A percentile compares a stretch with the other conserved stretches of the same genome.
phyloP scores from a whole-genome alignment of 2,888 invertebrate genomes.

The Trachelus iudaicus region DNA sequence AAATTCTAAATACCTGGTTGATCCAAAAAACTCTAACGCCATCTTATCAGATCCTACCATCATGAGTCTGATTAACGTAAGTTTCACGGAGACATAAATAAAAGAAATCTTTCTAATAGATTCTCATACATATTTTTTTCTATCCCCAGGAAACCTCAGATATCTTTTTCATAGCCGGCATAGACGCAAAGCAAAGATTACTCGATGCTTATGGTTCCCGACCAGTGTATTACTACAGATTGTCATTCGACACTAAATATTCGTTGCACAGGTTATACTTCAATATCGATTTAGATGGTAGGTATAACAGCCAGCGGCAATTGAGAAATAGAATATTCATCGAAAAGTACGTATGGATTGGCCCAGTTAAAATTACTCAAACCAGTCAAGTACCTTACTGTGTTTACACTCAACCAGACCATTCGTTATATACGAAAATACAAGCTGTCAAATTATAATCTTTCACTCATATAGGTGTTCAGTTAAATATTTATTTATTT shows the following conservation, averaged over 20 bases:
- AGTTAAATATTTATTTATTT: neutral
- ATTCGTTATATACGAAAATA: neutral
- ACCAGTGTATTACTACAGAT: slow-evolving; percentile 40
- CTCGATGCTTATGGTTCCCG: slow-evolving; percentile 20
- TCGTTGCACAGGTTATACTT: slow-evolving; percentile 23
- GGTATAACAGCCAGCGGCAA: neutral
- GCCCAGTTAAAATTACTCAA: neutral
- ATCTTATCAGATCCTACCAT: neutral
- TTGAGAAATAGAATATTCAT: neutral
- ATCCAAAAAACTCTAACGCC: neutral
- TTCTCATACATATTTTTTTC: neutral
- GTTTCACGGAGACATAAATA: neutral
- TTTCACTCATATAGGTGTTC: neutral
- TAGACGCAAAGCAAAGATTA: slow-evolving; percentile 38
- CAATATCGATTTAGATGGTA: slow-evolving; percentile 21
- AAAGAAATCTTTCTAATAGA: neutral
- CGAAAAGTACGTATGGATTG: neutral
- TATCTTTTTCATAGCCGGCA: slow-evolving; percentile 27
- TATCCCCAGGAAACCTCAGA: slow-evolving; percentile 25
- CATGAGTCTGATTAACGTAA: neutral
- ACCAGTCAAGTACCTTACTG: neutral
- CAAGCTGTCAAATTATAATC: neutral
- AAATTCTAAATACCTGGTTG: neutral
- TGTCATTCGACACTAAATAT: slow-evolving; percentile 29
- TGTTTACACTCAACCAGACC: neutral